Conservation (phyloP, 2,797 vertebrate species). For the Menidia menidia region DNA sequence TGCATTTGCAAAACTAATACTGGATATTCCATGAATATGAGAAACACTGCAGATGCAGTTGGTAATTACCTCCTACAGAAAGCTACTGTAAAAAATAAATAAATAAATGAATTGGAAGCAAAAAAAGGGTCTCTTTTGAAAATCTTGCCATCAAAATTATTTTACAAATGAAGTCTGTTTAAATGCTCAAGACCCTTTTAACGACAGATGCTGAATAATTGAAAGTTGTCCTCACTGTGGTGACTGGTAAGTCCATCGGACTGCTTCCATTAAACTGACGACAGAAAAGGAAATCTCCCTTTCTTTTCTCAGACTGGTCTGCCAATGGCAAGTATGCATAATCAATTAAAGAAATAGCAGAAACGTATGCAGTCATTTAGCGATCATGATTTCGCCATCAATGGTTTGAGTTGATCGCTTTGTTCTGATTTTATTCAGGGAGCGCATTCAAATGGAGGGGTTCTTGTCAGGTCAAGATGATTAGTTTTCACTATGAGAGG, state of each 20-base stretch:
- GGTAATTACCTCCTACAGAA: slow-evolving; percentile 18
- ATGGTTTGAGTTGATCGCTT: slow-evolving; percentile 45
- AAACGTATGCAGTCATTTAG: slow-evolving; percentile 50
- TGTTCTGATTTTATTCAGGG: slow-evolving; percentile 49
- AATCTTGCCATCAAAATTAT: slow-evolving; percentile 33
- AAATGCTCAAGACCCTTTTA: slow-evolving; percentile 38
- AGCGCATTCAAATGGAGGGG: slow-evolving; percentile 46
- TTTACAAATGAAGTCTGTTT: slow-evolving; percentile 39
- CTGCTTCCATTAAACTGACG: slow-evolving; percentile 50
- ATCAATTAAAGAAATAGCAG: slow-evolving; percentile 53
- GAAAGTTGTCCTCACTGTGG: slow-evolving; percentile 53
- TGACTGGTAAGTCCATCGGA: slow-evolving; percentile 58
- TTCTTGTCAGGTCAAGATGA: slow-evolving; percentile 56
- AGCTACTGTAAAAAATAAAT: background rate
- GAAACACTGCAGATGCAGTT: slow-evolving; percentile 13
- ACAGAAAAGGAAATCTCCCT: slow-evolving; percentile 44
- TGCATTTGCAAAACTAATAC: background rate
- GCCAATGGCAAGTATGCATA: slow-evolving; percentile 35
- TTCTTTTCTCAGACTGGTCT: slow-evolving; percentile 24
- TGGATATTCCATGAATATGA: slow-evolving; percentile 10
- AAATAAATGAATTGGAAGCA: slow-evolving; percentile 11
- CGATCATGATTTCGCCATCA: slow-evolving; percentile 29
- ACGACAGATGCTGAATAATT: slow-evolving; percentile 58
- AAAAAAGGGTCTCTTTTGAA: slow-evolving; percentile 20
- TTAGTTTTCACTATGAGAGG: slow-evolving; percentile 55